Percentiles rank a stretch among this genome's conserved stretches.
phyloP scores from a whole-genome alignment of 2,797 vertebrate genomes.

The Schizopygopsis pylzovi region DNA sequence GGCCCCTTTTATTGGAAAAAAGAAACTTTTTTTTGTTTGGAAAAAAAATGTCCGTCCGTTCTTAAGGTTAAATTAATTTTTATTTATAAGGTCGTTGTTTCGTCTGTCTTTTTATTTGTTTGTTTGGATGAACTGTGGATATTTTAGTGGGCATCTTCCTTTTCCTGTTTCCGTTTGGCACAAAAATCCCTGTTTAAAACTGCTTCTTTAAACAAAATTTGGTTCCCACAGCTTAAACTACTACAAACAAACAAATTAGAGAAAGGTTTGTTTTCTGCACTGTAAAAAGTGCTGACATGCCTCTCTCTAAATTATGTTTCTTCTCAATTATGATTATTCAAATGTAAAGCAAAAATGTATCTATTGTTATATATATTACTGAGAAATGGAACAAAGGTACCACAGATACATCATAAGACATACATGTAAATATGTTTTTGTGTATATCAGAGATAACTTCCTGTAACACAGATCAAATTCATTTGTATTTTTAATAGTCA shows the following conservation, averaged over 20 bases:
- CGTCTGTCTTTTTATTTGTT: too few species aligned
- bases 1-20: too few species aligned
- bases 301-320: not conserved
- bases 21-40: too few species aligned
- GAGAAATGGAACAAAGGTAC: not conserved
- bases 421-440: not conserved
- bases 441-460: not conserved
- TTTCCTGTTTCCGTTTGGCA: not conserved
- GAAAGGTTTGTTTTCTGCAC: not conserved
- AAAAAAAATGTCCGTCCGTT: too few species aligned
- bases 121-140: too few species aligned
- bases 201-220: too few species aligned
- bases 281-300: not conserved
- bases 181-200: not conserved
- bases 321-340: not conserved
- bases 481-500: not conserved
- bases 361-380: not conserved
- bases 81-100: too few species aligned
- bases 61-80: too few species aligned
- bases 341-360: not conserved
- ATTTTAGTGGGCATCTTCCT: too few species aligned
- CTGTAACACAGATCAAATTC: not conserved
- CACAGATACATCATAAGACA: not conserved
- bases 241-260: not conserved
- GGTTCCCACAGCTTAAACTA: not conserved